Conservation (phyloP, 64 coral and sea anemone species). For the Montipora sp. region DNA sequence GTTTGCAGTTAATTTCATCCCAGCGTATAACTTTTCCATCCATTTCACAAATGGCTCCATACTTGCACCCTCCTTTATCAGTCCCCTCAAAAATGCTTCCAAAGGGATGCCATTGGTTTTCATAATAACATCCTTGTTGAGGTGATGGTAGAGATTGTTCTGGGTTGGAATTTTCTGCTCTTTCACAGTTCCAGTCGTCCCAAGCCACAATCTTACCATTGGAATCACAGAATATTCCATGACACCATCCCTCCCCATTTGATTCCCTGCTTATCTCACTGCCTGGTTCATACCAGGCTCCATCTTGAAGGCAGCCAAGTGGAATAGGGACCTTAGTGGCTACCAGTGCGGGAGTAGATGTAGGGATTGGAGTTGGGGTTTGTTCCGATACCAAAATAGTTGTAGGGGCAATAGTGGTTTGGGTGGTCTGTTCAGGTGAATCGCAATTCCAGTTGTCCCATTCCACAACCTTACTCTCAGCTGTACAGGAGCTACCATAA, state of each 20-base stretch:
- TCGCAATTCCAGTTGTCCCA: slow-evolving; percentile 57
- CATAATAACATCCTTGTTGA: slow-evolving; percentile 44
- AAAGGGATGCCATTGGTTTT: slow-evolving; percentile 3
- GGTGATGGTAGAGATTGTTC: background rate
- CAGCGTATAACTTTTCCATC: slow-evolving; percentile 27
- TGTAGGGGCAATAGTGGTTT: background rate
- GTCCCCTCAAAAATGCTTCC: slow-evolving; percentile 28
- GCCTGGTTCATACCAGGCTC: slow-evolving; percentile 38
- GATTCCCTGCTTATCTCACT: slow-evolving; percentile 25
- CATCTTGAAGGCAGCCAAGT: slow-evolving; percentile 28
- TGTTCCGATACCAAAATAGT: background rate
- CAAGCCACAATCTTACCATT: slow-evolving; percentile 11
- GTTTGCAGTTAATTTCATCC: slow-evolving; percentile 38
- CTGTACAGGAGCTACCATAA: slow-evolving; percentile 55
- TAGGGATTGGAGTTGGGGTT: background rate
- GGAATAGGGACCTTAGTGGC: background rate
- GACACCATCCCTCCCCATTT: slow-evolving; percentile 7
- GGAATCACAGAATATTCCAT: background rate
- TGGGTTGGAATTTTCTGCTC: no score
- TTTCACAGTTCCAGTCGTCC: slow-evolving; percentile 27
- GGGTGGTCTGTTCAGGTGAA: background rate
- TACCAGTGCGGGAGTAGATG: background rate
- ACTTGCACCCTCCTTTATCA: slow-evolving; percentile 13
- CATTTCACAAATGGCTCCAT: slow-evolving; percentile 25
- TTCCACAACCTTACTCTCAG: slow-evolving; percentile 10